Evolutionary conservation across 2,888 invertebrate genomes (phyloP).

Genomic region (Dolichomitus sp.): DNA sequence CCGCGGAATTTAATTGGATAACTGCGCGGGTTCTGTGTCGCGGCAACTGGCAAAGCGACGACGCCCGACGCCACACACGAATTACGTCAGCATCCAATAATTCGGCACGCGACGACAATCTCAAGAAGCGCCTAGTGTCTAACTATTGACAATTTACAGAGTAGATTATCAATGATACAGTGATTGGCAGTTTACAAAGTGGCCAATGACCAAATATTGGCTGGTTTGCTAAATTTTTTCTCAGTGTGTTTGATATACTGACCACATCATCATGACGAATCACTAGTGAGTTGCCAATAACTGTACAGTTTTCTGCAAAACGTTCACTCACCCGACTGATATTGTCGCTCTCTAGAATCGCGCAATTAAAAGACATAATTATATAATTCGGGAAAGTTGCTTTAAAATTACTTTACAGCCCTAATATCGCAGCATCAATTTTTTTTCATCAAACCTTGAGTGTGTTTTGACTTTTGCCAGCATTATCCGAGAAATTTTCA

Average conservation of each 20-base stretch:
- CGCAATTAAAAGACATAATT: constrained; percentile 83
- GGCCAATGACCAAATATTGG: constrained; percentile 44
- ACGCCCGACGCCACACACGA: constrained; percentile 59
- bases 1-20: constrained; percentile 79
- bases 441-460: no score
- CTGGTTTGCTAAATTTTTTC: constrained; percentile 4
- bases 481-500: no score
- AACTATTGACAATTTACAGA: constrained; percentile 38
- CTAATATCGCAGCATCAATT: no score
- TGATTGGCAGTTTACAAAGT: constrained; percentile 36
- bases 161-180: constrained; percentile 10
- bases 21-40: constrained; percentile 77
- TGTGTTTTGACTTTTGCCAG: no score
- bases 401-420: constrained; percentile 17
- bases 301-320: neutral
- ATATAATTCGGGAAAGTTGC: constrained; percentile 63
- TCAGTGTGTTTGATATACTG: neutral
- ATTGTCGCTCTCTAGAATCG: constrained; percentile 77
- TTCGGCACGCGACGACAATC: constrained; percentile 85
- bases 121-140: constrained; percentile 66
- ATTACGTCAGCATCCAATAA: constrained; percentile 85
- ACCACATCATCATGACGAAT: neutral
- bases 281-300: constrained; percentile 7
- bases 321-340: constrained; percentile 21
- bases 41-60: constrained; percentile 65